Evolutionary conservation across 2,113 vertebrate species (phyloP).

Genomic region (Lutjanus erythropterus): DNA sequence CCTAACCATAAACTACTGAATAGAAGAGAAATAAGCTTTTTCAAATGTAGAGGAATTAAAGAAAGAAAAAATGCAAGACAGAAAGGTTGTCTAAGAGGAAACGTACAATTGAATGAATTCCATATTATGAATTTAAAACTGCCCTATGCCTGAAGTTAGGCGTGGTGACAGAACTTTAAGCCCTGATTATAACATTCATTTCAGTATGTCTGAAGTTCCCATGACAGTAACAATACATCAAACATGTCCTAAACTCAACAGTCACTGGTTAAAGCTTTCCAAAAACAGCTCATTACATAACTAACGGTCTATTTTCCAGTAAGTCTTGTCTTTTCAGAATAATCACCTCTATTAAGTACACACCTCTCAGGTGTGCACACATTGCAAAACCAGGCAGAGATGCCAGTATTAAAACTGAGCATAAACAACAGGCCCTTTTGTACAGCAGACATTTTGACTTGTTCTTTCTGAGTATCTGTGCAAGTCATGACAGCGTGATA

Average conservation of each 20-base stretch:
- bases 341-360: background rate
- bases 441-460: background rate
- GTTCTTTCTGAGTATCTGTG: too few species aligned
- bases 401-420: background rate
- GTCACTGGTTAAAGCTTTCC: background rate
- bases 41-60: too few species aligned
- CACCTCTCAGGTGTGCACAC: slow-evolving; percentile 6
- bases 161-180: too few species aligned
- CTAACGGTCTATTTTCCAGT: background rate
- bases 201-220: background rate
- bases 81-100: too few species aligned
- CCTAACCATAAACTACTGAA: too few species aligned
- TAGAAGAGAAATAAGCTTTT: too few species aligned
- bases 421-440: background rate
- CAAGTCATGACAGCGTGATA: background rate
- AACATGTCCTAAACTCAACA: background rate
- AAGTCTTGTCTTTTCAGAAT: background rate
- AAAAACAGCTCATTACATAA: background rate
- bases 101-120: too few species aligned
- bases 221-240: background rate
- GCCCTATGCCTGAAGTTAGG: too few species aligned
- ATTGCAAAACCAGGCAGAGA: background rate
- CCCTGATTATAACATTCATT: background rate
- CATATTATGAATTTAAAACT: too few species aligned
- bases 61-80: too few species aligned